phyloP scores from a whole-genome alignment of 2,113 vertebrate genomes.

The Dolichotis patagonum region DNA sequence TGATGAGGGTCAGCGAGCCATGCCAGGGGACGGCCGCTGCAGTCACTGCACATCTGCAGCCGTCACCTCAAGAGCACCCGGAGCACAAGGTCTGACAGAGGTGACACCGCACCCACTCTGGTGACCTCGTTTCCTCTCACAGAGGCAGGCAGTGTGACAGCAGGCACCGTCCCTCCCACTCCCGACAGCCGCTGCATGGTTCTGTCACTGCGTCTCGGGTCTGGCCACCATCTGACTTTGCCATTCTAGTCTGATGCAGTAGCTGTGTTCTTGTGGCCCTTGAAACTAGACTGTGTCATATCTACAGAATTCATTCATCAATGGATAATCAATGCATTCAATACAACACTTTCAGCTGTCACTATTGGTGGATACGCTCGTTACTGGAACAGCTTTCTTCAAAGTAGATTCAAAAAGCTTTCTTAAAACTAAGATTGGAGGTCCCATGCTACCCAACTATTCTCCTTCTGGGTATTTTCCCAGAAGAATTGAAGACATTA shows the following conservation, averaged over 20 bases:
- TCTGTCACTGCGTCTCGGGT: not conserved
- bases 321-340: not conserved
- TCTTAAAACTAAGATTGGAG: no score
- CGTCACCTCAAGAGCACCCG: not conserved
- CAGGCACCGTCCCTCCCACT: fast-evolving
- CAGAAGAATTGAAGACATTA: no score
- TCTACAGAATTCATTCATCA: not conserved
- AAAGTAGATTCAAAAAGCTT: not conserved
- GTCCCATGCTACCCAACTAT: no score
- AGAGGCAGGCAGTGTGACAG: not conserved
- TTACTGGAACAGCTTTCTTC: not conserved
- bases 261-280: not conserved
- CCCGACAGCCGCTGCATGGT: not conserved
- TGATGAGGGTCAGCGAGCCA: not conserved
- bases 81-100: not conserved
- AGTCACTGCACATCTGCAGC: not conserved
- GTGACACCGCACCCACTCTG: not conserved
- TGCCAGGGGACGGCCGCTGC: fast-evolving
- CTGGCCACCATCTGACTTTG: not conserved
- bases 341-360: not conserved
- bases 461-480: no score
- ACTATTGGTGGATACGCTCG: not conserved
- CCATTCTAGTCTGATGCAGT: not conserved
- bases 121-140: not conserved
- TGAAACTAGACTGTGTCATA: not conserved